These are phyloP conservation scores for Enteromius fasciolatus DNA, from an alignment of 2,797 vertebrate species.

Conservation along the genomic window DNA sequence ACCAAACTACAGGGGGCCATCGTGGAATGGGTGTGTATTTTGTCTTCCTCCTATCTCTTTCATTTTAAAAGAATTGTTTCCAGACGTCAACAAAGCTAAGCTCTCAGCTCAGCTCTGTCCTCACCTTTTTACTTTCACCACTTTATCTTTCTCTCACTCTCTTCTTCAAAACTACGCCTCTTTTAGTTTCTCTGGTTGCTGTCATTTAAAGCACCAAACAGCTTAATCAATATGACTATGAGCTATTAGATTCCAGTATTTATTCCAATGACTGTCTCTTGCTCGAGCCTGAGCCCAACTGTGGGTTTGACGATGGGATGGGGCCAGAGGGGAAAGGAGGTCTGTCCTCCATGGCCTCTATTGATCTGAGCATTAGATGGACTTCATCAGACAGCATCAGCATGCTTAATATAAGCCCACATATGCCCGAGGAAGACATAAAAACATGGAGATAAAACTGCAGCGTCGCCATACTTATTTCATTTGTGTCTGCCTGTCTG, in stretches of 20 bases:
- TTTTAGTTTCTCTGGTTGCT: conserved; percentile 40
- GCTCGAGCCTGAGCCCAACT: conserved; percentile 43
- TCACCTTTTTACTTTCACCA: conserved; percentile 43
- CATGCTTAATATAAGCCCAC: conserved; percentile 23
- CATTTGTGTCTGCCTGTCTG: background rate
- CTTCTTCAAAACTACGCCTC: conserved; percentile 5
- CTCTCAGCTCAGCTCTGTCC: conserved; percentile 36
- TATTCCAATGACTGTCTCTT: conserved; percentile 46
- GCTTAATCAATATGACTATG: conserved; percentile 55
- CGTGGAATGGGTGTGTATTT: conserved; percentile 2
- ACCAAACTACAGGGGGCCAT: background rate
- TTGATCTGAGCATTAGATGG: conserved; percentile 47
- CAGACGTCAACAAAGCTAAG: conserved; percentile 62
- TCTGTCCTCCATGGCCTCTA: conserved; percentile 34
- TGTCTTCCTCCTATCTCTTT: conserved; percentile 20
- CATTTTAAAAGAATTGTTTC: conserved; percentile 67
- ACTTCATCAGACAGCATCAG: conserved; percentile 42
- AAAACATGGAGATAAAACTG: conserved; percentile 12
- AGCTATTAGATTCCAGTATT: conserved; percentile 50
- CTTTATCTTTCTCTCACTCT: background rate
- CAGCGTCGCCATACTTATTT: background rate
- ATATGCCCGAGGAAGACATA: conserved; percentile 8
- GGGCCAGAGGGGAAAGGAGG: conserved; percentile 5
- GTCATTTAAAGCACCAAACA: conserved; percentile 44
- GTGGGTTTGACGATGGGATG: conserved; percentile 41